phyloP scores from a whole-genome alignment of 2,797 vertebrate species.

The Apogon talboti region DNA sequence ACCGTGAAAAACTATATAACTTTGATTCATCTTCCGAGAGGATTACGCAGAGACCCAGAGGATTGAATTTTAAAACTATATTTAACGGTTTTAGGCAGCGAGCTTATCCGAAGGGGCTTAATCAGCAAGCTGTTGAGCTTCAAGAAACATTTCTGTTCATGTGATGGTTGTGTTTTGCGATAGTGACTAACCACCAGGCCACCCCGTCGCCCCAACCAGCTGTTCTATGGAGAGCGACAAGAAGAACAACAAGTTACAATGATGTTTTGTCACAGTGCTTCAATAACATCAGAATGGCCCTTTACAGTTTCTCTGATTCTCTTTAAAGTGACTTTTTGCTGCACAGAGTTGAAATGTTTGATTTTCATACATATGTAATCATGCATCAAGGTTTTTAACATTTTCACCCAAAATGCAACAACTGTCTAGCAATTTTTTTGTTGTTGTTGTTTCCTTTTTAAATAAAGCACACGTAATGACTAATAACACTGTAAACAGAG shows the following conservation, averaged over 20 bases:
- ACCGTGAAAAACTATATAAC: conserved; percentile 45
- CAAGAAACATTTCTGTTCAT: conserved; percentile 43
- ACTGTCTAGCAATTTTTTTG: conserved; percentile 2
- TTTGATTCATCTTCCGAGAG: conserved; percentile 85
- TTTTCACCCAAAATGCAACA: conserved; percentile 49
- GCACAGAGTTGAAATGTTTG: conserved; percentile 42
- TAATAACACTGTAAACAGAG: conserved; percentile 42
- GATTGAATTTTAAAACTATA: conserved; percentile 43
- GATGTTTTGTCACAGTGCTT: conserved; percentile 36
- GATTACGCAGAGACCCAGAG: conserved; percentile 68
- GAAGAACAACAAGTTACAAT: conserved; percentile 38
- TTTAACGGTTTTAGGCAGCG: conserved; percentile 43
- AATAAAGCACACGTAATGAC: conserved; percentile 58
- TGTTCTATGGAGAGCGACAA: conserved; percentile 53
- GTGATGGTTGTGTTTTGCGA: conserved; percentile 50
- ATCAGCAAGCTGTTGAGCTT: conserved; percentile 32
- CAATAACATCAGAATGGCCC: conserved; percentile 36
- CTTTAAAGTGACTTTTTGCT: conserved; percentile 30
- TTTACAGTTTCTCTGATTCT: conserved; percentile 24
- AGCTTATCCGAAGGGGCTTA: conserved; percentile 21
- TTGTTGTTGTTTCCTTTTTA: background rate
- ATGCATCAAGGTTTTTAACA: conserved; percentile 68
- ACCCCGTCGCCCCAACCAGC: conserved; percentile 53
- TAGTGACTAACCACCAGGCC: conserved; percentile 59
- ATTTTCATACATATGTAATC: conserved; percentile 41